Conservation (phyloP, 2,888 invertebrate genomes). For the Periphyllus acericola region DNA sequence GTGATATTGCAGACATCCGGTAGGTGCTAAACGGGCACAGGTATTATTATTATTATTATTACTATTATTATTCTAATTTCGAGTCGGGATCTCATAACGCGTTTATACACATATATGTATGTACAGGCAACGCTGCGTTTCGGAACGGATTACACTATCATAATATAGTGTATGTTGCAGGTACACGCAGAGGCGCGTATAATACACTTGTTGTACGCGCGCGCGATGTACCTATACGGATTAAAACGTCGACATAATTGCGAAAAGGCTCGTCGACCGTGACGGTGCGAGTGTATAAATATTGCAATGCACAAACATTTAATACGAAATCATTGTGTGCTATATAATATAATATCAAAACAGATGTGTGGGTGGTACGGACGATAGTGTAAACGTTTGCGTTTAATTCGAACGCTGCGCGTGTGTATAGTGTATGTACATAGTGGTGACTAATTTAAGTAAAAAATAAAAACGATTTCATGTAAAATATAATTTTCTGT, state of each 20-base stretch:
- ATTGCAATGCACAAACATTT: background rate
- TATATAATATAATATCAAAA: too few species aligned
- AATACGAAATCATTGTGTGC: too few species aligned
- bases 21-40: conserved; percentile 60
- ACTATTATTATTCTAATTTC: background rate
- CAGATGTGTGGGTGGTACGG: too few species aligned
- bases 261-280: background rate
- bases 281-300: background rate
- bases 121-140: background rate
- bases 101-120: too few species aligned
- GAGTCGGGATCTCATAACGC: background rate
- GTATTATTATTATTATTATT: conserved; percentile 16
- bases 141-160: background rate
- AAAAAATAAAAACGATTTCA: too few species aligned
- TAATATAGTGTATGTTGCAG: background rate
- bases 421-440: too few species aligned
- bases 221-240: too few species aligned
- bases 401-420: too few species aligned
- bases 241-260: background rate
- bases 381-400: too few species aligned
- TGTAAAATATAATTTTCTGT: too few species aligned
- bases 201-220: background rate
- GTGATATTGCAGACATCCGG: conserved; percentile 63
- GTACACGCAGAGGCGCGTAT: background rate
- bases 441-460: too few species aligned